phyloP scores from a whole-genome alignment of 35 echinoderm and acorn worm genomes.

The Amphiura filiformis region DNA sequence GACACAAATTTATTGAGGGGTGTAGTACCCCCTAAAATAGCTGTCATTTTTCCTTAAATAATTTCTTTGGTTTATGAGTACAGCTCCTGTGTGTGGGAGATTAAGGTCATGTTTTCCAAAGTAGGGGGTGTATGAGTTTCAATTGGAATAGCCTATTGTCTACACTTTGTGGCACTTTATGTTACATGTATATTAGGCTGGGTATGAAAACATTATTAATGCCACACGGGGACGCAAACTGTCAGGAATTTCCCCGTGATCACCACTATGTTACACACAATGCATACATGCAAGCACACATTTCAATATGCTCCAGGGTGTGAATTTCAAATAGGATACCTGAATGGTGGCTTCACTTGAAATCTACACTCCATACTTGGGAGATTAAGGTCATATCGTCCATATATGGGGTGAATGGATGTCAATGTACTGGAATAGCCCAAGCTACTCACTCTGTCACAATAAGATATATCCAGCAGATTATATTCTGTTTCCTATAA shows the following conservation, averaged over 20 bases:
- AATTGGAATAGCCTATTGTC: too few species aligned
- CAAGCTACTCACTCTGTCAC: neutral
- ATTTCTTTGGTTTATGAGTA: too few species aligned
- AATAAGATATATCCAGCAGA: neutral
- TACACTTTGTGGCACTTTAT: too few species aligned
- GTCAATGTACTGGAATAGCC: neutral
- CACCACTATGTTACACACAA: neutral
- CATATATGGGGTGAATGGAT: neutral
- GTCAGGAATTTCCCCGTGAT: too few species aligned
- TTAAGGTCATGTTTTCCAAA: neutral
- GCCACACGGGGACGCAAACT: too few species aligned
- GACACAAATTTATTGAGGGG: too few species aligned
- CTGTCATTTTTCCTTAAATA: too few species aligned
- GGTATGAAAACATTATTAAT: too few species aligned
- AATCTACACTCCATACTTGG: neutral
- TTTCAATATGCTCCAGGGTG: neutral
- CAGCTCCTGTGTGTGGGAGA: too few species aligned
- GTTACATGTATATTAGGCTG: too few species aligned
- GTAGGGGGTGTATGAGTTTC: neutral
- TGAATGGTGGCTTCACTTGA: too few species aligned
- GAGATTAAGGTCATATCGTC: neutral
- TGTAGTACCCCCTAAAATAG: too few species aligned
- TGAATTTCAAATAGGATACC: neutral
- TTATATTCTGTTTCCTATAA: neutral
- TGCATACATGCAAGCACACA: neutral